phyloP scores from a whole-genome alignment of 2,797 vertebrate species.

The Morelia viridis region DNA sequence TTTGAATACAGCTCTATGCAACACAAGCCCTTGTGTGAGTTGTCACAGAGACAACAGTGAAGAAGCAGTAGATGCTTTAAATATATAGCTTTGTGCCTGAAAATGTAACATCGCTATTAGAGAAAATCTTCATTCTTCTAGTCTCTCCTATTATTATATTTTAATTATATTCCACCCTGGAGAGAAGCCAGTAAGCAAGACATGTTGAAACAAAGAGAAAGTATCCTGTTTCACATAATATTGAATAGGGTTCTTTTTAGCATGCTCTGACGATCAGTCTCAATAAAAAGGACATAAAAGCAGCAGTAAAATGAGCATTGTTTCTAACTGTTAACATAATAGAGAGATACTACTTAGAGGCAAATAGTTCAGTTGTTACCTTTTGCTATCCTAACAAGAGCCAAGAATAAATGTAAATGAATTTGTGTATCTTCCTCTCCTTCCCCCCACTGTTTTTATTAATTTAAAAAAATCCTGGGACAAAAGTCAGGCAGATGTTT shows the following conservation, averaged over 20 bases:
- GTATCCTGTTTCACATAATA: neutral
- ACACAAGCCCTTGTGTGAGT: neutral
- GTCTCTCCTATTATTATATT: neutral
- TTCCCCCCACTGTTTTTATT: conserved; percentile 13
- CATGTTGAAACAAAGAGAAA: neutral
- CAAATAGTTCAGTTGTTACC: neutral
- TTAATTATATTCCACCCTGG: neutral
- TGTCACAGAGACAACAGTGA: neutral
- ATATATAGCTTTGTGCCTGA: neutral
- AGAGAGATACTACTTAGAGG: neutral
- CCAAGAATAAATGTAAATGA: neutral
- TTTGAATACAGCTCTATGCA: neutral
- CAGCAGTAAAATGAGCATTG: neutral
- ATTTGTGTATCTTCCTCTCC: neutral
- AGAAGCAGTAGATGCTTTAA: neutral
- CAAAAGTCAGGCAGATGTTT: conserved; percentile 14
- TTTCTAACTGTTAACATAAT: neutral
- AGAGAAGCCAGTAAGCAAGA: neutral
- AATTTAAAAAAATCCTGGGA: conserved; percentile 10
- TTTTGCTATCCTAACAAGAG: conserved; percentile 14
- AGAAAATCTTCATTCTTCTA: neutral
- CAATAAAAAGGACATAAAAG: neutral
- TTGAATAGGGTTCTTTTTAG: neutral
- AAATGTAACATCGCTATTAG: neutral
- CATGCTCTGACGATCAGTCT: neutral